Conservation (phyloP, 2,797 vertebrate genomes). For the Etheostoma perlongum region DNA sequence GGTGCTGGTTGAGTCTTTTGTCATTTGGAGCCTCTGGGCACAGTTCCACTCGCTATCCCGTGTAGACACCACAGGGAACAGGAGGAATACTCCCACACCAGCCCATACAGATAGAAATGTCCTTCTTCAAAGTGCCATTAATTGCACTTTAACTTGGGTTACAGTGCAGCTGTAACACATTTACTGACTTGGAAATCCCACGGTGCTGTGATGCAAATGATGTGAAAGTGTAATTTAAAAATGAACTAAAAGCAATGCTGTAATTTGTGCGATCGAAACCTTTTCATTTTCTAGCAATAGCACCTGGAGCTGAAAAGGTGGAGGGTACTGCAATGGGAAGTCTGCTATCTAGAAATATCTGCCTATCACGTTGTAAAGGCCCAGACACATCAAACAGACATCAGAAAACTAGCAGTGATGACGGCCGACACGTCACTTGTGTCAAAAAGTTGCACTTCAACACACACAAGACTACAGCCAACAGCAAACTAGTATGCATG, state of each 20-base stretch:
- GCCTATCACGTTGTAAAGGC: constrained; percentile 13
- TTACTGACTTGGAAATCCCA: constrained; percentile 27
- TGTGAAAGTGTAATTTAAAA: background rate
- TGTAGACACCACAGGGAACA: constrained; percentile 60
- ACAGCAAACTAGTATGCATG: too few species aligned
- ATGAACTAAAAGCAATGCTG: background rate
- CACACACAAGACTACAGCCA: too few species aligned
- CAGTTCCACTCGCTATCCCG: constrained; percentile 47
- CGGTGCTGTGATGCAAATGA: constrained; percentile 35
- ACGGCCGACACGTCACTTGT: too few species aligned
- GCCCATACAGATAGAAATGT: constrained; percentile 73
- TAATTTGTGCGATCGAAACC: background rate
- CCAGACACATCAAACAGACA: constrained; percentile 14
- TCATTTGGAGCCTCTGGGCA: constrained; percentile 61
- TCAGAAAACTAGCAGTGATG: background rate
- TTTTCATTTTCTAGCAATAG: constrained; percentile 20
- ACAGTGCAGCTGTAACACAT: constrained; percentile 30
- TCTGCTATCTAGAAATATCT: constrained; percentile 6
- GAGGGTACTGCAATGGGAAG: constrained; percentile 34
- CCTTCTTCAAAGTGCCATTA: constrained; percentile 44
- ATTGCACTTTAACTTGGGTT: constrained; percentile 60
- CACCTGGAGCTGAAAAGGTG: background rate
- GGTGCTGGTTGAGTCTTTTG: constrained; percentile 57
- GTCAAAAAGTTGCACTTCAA: too few species aligned
- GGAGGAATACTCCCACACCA: constrained; percentile 59